Evolutionary conservation across 2,888 invertebrate genomes (phyloP).

Genomic region (Lamellibrachia satsuma): DNA sequence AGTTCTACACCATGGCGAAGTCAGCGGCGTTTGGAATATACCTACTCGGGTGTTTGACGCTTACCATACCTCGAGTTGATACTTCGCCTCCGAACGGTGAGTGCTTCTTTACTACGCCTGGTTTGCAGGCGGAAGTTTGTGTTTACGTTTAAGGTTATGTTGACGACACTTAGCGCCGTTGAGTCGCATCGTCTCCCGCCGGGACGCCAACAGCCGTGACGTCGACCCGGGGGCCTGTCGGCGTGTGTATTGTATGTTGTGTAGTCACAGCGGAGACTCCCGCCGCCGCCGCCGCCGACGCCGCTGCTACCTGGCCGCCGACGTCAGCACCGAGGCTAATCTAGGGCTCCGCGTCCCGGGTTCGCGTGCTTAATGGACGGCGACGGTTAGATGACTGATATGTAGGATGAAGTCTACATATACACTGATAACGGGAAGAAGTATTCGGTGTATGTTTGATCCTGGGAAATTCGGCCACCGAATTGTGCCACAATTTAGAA

Average conservation of each 20-base stretch:
- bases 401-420: background rate
- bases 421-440: no score
- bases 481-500: no score
- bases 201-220: background rate
- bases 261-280: background rate
- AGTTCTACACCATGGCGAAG: background rate
- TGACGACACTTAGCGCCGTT: conserved; percentile 17
- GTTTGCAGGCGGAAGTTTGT: conserved; percentile 8
- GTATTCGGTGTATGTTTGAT: no score
- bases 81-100: background rate
- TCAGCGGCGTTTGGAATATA: background rate
- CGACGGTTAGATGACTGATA: background rate
- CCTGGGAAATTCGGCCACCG: no score
- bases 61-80: background rate
- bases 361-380: background rate
- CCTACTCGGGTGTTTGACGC: background rate
- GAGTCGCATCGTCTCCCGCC: background rate
- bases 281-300: no score
- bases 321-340: background rate
- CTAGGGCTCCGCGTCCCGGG: background rate
- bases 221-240: background rate
- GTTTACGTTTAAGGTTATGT: conserved; percentile 9
- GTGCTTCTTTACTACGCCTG: background rate
- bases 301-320: no score
- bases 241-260: conserved; percentile 10